Evolutionary conservation across 2,888 invertebrate genomes (phyloP).

Genomic region (Phyllotreta cruciferae): DNA sequence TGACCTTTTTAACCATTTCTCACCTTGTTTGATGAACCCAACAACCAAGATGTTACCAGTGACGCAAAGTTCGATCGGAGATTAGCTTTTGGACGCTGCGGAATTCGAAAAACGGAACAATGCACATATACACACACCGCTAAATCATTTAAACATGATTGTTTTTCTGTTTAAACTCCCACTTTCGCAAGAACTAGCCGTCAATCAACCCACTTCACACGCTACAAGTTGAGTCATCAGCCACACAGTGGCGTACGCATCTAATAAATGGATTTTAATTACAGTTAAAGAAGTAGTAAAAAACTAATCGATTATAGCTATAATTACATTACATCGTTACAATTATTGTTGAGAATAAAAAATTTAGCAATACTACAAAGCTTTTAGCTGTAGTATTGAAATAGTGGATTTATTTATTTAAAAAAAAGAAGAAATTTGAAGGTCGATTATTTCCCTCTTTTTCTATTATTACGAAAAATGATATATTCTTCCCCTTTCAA

Average conservation of each 20-base stretch:
- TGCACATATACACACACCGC: not conserved
- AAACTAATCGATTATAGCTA: too few species aligned
- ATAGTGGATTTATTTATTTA: too few species aligned
- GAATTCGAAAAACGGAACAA: not conserved
- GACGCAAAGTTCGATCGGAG: not conserved
- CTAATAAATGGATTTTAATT: too few species aligned
- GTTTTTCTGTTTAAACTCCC: constrained; percentile 26
- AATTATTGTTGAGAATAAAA: not conserved
- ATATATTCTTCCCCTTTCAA: too few species aligned
- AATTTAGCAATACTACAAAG: not conserved
- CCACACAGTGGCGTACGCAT: constrained; percentile 10
- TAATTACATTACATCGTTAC: not conserved
- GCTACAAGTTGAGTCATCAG: constrained; percentile 25
- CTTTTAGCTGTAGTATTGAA: too few species aligned
- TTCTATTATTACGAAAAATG: too few species aligned
- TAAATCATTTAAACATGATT: not conserved
- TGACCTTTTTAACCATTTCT: constrained; percentile 33
- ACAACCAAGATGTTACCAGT: not conserved
- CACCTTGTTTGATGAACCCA: constrained; percentile 9
- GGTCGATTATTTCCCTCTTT: too few species aligned
- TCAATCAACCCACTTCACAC: constrained; percentile 21
- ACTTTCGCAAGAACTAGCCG: constrained; percentile 16
- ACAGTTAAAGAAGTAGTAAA: too few species aligned
- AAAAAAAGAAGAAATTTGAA: not conserved
- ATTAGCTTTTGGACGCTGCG: too few species aligned